Base-by-base conservation (phyloP, 2,888 invertebrate genomes). In the Sinohyriopsis cumingii region DNA sequence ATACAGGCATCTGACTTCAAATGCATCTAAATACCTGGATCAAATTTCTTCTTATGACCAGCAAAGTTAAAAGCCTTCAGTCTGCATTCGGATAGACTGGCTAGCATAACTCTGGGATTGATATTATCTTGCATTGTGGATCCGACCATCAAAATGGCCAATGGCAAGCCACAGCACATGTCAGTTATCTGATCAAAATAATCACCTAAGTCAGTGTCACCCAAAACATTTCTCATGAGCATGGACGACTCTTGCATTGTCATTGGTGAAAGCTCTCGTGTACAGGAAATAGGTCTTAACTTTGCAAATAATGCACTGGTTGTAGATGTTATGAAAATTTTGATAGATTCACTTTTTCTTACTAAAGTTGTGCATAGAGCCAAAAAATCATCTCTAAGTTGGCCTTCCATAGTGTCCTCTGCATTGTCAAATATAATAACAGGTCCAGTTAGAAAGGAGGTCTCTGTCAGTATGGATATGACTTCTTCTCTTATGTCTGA, bases 341-440 rank as follows among this genome's bases (percentile, higher is more conserved):
- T 69, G 45, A 69, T 15, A 28, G 45, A 56, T 5, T 9, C 24
- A 4, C 60, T 45, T 2, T 19, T 18, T 22, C 45, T 22, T 12
- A 69, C 28, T 18, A 69, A 61, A 19, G 7, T 28, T 33, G 55
- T 53, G 22, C 65, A 65, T 9, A 61, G n/a, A 7, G 12, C 12
- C n/a, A 69, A 28, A 18, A 69, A 65, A 45, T 45, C 59, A 59
- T 53, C 61, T 56, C 56, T 69, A 5, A 69, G 59, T 24, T 33
- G 22, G 25, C 55, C 53, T 24, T 59, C 45, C 19, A 65, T 65
- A 1, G 65, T 19, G 19, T 69, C 69, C 53, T 69, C 69, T 28
- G 69, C 69, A 60, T 69, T 65, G 22, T 69, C 69, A 59, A 69
- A 61, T 25, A 65, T 55, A 15, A 69, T 55, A 1, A 64, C 65